Base-by-base conservation (phyloP, 2,888 invertebrate genomes). In the Oligia fasciuncula region DNA sequence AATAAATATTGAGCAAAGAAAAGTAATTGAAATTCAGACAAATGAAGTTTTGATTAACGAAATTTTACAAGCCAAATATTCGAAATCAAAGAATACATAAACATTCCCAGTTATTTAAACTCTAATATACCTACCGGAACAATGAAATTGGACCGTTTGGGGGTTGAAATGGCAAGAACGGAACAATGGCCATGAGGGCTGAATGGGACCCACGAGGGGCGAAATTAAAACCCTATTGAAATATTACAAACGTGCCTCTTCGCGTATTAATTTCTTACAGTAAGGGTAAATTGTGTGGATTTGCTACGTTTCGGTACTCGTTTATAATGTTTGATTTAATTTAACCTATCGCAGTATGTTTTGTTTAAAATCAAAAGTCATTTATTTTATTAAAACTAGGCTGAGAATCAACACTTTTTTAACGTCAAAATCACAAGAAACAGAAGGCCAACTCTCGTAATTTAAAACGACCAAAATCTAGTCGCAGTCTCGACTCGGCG, bases 221-320 rank as follows among this genome's bases (percentile, higher is more conserved):
- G 60, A 85, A 87, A 89, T 89, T 87, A 82, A 80, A 88, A 73
- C 43, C 62, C 74, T 63, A 85, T 89, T 88, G 87, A 84, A 82
- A 82, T 84, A 84, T 81, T 73, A 79, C 84, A 79, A 81, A 80
- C 76, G 72, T 67, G 51, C 51, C 76, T 72, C 77, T 85, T 71
- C 40, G 54, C 69, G 67, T 68, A 83, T 81, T 79, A 73, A 83
- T 83, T 82, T 70, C 35, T 71, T 80, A 75, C 80, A 80, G 51
- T 74, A 40, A 54, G 57, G 60, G 76, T 75, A 73, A 62, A 80
- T 81, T 83, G 51, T 68, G 23, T 73, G 19, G 68, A 67, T 69
- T 78, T 51, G 54, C 68, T 69, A 8, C 35, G 66, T 71, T 60
- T 35, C 1, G 17, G 17, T 60, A n/a, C 5, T 14, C 11, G 5